Evolutionary conservation across 2,113 vertebrate genomes (phyloP), one percentile per base, ranked within the genome.

Genomic region (Cyphomyrus plagiostoma): DNA sequence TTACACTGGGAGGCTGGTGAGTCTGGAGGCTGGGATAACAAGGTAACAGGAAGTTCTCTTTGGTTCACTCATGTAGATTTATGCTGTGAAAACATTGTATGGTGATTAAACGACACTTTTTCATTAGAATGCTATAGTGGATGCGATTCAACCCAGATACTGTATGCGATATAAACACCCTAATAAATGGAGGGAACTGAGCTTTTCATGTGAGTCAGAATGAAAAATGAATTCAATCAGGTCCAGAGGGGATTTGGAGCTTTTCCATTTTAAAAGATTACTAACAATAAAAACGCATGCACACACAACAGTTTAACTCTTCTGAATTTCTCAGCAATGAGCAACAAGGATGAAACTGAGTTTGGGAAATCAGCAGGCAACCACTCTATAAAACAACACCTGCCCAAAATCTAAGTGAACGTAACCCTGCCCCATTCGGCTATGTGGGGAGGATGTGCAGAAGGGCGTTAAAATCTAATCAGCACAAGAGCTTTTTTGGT

Each of bases 201-300:
- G 74, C 30, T 80, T 42, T 80, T 80, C 74, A 80, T 42, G 39
- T 4, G 39, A 42, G 74, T 19, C 35, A 80, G 15, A 42, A 80
- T 80, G 74, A 80, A 80, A 80, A 80, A 80, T 80, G 74, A 80
- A 80, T 80, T 80, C 30, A 35, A 80, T 80, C 74, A 42, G 30
- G 74, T 17, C 74, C 35, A 42, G 35, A 42, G 74, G 35, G 30
- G 30, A 80, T 80, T 15, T 80, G 30, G 35, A 15, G 17, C 74
- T 80, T 15, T 35, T 80, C 74, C 74, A 42, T 80, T 80, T 42
- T 42, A 7, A 80, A 80, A 42, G 74, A 80, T 80, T 42, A 42
- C 74, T 42, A 85, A 42, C 74, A 80, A 6, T 77, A 39, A 80
- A 80, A 80, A 80, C 4, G 39, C 0, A 1, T 19, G 5, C 35